These are phyloP conservation scores for Elanoides forficatus DNA, from an alignment of 2,113 vertebrate species.

Conservation along the genomic window DNA sequence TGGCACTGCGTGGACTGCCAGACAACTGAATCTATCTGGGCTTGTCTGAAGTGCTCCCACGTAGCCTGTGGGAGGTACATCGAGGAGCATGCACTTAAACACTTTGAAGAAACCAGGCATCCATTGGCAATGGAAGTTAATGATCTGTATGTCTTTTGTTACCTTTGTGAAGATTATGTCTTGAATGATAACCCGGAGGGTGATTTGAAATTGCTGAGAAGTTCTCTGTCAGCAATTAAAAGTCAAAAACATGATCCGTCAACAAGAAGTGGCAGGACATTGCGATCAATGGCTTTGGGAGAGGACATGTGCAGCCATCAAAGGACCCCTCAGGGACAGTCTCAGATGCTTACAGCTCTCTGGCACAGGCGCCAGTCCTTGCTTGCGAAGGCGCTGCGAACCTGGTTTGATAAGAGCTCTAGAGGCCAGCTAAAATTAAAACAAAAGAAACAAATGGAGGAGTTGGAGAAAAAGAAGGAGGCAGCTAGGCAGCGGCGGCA, in stretches of 20 bases:
- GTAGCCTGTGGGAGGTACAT: constrained; percentile 95
- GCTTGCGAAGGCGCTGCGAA: constrained; percentile 80
- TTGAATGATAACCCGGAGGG: constrained; percentile 96
- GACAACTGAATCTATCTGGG: constrained; percentile 94
- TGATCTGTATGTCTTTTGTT: constrained; percentile 96
- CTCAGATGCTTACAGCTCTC: constrained; percentile 87
- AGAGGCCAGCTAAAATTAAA: constrained; percentile 77
- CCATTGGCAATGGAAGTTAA: constrained; percentile 95
- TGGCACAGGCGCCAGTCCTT: constrained; percentile 89
- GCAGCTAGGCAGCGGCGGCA: constrained; percentile 83
- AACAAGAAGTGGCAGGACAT: constrained; percentile 77
- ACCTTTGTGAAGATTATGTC: constrained; percentile 94
- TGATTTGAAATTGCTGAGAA: constrained; percentile 92
- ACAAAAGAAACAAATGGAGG: constrained; percentile 76
- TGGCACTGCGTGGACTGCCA: constrained; percentile 92
- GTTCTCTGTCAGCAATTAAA: constrained; percentile 84
- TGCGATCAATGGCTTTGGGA: constrained; percentile 80
- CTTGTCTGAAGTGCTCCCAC: constrained; percentile 96
- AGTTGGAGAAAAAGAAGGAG: constrained; percentile 81
- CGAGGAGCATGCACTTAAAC: constrained; percentile 90
- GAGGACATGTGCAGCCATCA: constrained; percentile 65
- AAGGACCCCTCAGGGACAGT: constrained; percentile 73
- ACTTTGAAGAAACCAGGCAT: constrained; percentile 90
- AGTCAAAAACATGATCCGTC: constrained; percentile 67
- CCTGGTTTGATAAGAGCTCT: constrained; percentile 80